Percentiles rank a stretch among this genome's conserved stretches.
Conservation (phyloP, 2,888 invertebrate genomes). For the Himalopsyche anomala region DNA sequence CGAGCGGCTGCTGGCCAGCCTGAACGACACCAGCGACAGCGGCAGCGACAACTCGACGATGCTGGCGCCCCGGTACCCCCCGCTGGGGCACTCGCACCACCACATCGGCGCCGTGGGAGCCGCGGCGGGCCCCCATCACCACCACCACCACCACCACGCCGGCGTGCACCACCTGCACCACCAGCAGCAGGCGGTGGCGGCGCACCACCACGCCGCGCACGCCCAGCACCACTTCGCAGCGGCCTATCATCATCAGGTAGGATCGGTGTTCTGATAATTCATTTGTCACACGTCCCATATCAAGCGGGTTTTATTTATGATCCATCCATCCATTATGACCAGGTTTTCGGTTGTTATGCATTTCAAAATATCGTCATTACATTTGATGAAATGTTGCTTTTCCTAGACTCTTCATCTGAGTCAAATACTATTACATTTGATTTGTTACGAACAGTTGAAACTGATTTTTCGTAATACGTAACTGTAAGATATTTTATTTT, state of each 20-base stretch:
- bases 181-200: conserved; percentile 69
- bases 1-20: not conserved
- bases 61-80: conserved; percentile 67
- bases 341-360: too few relatives aligned
- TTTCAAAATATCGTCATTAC: too few relatives aligned
- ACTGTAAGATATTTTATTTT: too few relatives aligned
- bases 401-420: too few relatives aligned
- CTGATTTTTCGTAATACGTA: too few relatives aligned
- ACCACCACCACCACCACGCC: conserved; percentile 79
- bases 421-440: too few relatives aligned
- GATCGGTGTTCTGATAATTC: too few relatives aligned
- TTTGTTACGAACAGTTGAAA: too few relatives aligned
- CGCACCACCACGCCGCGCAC: conserved; percentile 59
- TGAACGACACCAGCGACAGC: conserved; percentile 35
- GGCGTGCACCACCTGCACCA: conserved; percentile 81
- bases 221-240: conserved; percentile 58
- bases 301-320: too few relatives aligned
- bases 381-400: too few relatives aligned
- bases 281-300: too few relatives aligned
- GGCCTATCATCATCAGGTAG: conserved; percentile 64
- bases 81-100: conserved; percentile 73
- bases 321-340: too few relatives aligned
- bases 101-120: conserved; percentile 70
- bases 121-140: conserved; percentile 82
- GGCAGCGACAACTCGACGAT: conserved; percentile 51